Evolutionary conservation across 1,140 invertebrate genomes (phyloP).

Genomic region (Drosophila pachea): DNA sequence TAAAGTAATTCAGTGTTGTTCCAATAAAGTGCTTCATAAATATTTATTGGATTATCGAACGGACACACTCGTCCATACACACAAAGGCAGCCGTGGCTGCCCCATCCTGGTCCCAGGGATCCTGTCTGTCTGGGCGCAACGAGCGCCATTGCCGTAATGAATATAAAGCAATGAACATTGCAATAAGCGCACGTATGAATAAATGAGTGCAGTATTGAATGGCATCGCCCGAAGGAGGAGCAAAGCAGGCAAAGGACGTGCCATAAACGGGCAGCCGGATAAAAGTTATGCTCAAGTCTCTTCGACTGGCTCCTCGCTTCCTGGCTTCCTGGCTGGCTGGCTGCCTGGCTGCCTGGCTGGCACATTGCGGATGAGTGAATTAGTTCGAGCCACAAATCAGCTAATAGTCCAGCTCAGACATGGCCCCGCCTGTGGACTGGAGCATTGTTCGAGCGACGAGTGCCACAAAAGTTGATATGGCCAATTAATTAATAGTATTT

Average conservation of each 20-base stretch:
- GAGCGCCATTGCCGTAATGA: conserved; percentile 72
- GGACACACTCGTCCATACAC: conserved; percentile 49
- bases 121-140: conserved; percentile 44
- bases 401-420: conserved; percentile 41
- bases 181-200: conserved; percentile 76
- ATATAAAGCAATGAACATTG: conserved; percentile 76
- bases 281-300: conserved; percentile 31
- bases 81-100: conserved; percentile 3
- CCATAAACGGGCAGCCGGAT: not conserved
- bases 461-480: conserved; percentile 40
- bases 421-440: not conserved
- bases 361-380: conserved; percentile 16
- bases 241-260: not conserved
- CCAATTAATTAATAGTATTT: conserved; percentile 54
- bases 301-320: not conserved
- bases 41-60: conserved; percentile 78
- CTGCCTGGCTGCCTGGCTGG: not conserved
- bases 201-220: conserved; percentile 63
- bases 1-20: conserved; percentile 77
- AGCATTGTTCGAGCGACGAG: conserved; percentile 4
- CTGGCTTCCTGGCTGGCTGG: not conserved
- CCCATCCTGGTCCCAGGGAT: not conserved
- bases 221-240: conserved; percentile 19
- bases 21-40: conserved; percentile 78
- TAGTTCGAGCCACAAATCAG: conserved; percentile 29